Evolutionary conservation across 1,140 invertebrate species (phyloP), one percentile per base, ranked within the genome.

Genomic region (Ectropis grisescens): DNA sequence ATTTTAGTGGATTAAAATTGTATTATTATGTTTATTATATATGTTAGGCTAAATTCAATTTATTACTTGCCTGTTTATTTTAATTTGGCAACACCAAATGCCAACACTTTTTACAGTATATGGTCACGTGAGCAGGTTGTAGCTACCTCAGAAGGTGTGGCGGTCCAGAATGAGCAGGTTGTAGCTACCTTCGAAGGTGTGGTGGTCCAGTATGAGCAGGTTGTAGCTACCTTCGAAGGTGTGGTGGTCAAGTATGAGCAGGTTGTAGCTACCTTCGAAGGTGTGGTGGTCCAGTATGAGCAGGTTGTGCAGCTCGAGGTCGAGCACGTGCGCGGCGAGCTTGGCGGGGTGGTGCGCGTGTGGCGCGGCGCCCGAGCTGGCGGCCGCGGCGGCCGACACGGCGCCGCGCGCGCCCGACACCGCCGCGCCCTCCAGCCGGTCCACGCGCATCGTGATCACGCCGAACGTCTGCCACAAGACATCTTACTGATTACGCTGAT

Each of bases 391-490:
- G 1, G 58, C 56, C 33, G 49, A 46, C 4, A 50, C 32, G 71
- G 82, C 11, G 91, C 89, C 50, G 41, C 52, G 41, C 29, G 39
- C 25, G 53, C 35, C 33, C 19, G 65, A 47, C 24, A 55, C 50
- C 11, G 56, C 16, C 38, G 3, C 16, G 3, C 3, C 16, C 42
- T 93, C 92, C 61, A 93, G 88, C 15, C 93, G 87, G 81, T 98
- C 97, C 33, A 94, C 87, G 8, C 97, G 86, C 80, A 93, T 90
- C 0, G 95, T 95, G 7, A 98, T 88, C 1, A 99, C 92, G 16
- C 95, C 97, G 84, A 99, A 98, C 2, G 96, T 97, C 85, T 94
- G n/a, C n/a, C n/a, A n/a, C n/a, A n/a, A n/a, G n/a, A n/a, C n/a
- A n/a, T n/a, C n/a, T n/a, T n/a, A n/a, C n/a, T n/a, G n/a, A n/a